Conservation (phyloP, 2,797 vertebrate genomes). For the Onychomys torridus region DNA sequence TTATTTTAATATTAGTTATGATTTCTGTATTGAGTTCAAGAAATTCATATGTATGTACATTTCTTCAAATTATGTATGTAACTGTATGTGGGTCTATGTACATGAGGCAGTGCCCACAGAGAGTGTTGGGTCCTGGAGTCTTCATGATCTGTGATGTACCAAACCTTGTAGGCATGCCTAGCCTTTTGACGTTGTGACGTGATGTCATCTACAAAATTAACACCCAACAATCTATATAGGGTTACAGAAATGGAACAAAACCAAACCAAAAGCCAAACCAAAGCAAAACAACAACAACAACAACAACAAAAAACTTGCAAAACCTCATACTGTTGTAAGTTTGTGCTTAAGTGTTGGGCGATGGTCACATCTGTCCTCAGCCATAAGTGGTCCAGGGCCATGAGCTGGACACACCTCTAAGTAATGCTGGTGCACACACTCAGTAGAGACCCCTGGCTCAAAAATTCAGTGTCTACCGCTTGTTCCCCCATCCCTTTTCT, state of each 20-base stretch:
- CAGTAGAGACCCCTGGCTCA: neutral
- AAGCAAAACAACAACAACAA: neutral
- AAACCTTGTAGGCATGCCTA: neutral
- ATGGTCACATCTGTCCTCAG: too few species aligned
- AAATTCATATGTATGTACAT: neutral
- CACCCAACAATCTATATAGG: neutral
- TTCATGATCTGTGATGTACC: neutral
- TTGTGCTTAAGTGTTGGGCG: neutral
- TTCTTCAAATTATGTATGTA: neutral
- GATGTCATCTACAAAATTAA: neutral
- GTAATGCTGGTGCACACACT: neutral
- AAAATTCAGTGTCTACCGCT: neutral
- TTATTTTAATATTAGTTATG: neutral
- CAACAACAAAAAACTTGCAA: neutral
- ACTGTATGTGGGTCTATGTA: neutral
- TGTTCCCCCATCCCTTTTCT: neutral
- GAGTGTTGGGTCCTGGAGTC: neutral
- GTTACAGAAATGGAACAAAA: neutral
- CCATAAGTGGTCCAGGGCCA: neutral
- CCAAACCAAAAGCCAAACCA: neutral
- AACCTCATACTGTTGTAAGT: neutral
- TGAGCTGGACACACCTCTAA: neutral
- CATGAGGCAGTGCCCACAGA: neutral
- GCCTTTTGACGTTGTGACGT: neutral
- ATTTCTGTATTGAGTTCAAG: neutral